Percentiles rank a stretch among this genome's conserved stretches.
phyloP scores from a whole-genome alignment of 2,113 vertebrate genomes.

The Syngnathoides biaculeatus region DNA sequence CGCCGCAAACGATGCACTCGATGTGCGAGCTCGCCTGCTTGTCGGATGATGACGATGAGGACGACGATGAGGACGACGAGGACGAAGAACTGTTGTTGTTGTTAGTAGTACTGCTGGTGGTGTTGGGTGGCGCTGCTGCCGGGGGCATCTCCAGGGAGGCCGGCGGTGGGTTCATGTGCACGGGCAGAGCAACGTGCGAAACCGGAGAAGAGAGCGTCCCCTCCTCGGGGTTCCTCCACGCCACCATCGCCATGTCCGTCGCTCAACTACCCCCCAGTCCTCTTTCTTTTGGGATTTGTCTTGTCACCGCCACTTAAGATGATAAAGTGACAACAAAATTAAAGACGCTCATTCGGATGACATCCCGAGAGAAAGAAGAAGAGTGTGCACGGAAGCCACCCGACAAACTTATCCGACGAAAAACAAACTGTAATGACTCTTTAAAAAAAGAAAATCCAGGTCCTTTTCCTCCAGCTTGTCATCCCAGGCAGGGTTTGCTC shows the following conservation, averaged over 20 bases:
- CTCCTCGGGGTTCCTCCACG: slow-evolving; percentile 92
- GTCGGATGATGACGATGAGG: slow-evolving; percentile 76
- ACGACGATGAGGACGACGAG: slow-evolving; percentile 63
- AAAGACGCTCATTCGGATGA: not conserved
- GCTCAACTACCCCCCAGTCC: slow-evolving; percentile 74
- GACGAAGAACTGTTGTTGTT: slow-evolving; percentile 63
- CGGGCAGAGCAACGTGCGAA: slow-evolving; percentile 77
- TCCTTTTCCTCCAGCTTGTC: not conserved
- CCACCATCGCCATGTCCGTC: slow-evolving; percentile 96
- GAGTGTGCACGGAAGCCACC: not conserved
- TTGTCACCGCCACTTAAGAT: not conserved
- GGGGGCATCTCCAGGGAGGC: slow-evolving; percentile 71
- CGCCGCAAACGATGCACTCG: slow-evolving; percentile 93
- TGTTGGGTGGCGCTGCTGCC: slow-evolving; percentile 74
- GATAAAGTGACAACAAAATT: not conserved
- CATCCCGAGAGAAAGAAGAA: not conserved
- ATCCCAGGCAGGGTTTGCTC: not conserved
- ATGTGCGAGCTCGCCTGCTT: slow-evolving; percentile 91
- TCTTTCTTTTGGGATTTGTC: slow-evolving; percentile 1
- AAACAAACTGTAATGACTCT: not conserved
- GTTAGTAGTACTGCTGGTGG: slow-evolving; percentile 70
- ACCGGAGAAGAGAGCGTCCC: slow-evolving; percentile 85
- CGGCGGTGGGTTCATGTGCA: slow-evolving; percentile 53
- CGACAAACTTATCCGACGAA: not conserved
- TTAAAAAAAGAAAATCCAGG: not conserved